Percentiles rank a stretch among this genome's conserved stretches.
Conservation (phyloP, 2,797 vertebrate genomes). For the Falco berigora region DNA sequence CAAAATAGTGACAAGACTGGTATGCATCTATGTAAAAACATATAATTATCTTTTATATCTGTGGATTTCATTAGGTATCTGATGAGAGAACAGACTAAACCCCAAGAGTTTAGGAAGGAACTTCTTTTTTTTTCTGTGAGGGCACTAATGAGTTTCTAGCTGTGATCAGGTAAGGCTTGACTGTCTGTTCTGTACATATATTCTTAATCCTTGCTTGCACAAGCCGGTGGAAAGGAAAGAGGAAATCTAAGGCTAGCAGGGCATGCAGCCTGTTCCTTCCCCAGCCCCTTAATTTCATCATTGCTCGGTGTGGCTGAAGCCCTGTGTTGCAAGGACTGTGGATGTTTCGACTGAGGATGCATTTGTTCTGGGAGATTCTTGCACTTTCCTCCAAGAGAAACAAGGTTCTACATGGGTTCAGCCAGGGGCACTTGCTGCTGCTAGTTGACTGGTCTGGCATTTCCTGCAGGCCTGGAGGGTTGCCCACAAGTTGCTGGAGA, state of each 20-base stretch:
- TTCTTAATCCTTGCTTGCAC: background rate
- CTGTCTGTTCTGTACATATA: background rate
- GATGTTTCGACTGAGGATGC: background rate
- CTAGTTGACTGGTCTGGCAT: background rate
- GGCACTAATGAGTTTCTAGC: background rate
- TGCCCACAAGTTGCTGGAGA: background rate
- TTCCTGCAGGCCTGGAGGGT: background rate
- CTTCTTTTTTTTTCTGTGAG: background rate
- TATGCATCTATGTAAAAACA: background rate
- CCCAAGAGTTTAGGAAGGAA: background rate
- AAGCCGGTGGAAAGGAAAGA: background rate
- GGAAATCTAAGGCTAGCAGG: background rate
- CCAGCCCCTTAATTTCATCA: background rate
- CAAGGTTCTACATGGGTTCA: background rate
- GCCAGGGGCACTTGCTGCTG: background rate
- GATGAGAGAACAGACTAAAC: background rate
- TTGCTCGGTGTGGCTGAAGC: background rate
- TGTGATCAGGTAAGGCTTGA: background rate
- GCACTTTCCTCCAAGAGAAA: background rate
- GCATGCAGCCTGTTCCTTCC: background rate
- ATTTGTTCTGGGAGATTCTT: background rate
- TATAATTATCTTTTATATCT: background rate
- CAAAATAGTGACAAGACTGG: background rate
- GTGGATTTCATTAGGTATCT: background rate
- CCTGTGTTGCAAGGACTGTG: background rate